Evolutionary conservation across 2,797 vertebrate species (phyloP).

Genomic region (Anguilla anguilla): DNA sequence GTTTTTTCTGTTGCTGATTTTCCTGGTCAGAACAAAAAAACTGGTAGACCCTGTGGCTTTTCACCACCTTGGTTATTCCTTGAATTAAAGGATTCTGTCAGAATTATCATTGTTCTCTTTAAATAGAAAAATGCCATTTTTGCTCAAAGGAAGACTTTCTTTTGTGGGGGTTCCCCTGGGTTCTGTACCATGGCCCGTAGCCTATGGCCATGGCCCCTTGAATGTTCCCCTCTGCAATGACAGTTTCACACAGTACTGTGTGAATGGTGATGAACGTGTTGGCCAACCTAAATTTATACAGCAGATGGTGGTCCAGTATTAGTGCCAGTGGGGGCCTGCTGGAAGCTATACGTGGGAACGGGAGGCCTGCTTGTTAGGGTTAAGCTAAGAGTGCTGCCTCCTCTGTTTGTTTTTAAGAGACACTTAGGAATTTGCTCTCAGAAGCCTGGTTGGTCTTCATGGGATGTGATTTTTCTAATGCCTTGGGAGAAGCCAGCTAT

Average conservation of each 20-base stretch:
- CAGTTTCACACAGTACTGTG: neutral
- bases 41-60: neutral
- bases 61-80: neutral
- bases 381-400: neutral
- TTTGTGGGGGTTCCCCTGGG: neutral
- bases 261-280: neutral
- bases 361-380: neutral
- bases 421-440: neutral
- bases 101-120: neutral
- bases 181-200: neutral
- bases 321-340: neutral
- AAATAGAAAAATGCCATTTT: neutral
- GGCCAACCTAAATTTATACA: neutral
- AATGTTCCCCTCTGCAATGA: neutral
- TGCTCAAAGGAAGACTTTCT: neutral
- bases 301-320: neutral
- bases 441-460: neutral
- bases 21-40: neutral
- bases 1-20: neutral
- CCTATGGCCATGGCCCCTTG: neutral
- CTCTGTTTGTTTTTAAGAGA: constrained; percentile 16
- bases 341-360: neutral
- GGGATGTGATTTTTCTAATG: constrained; percentile 17
- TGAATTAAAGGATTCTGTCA: neutral
- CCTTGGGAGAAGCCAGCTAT: neutral